phyloP scores from a whole-genome alignment of 2,797 vertebrate species.

The Steatocranus sp. region DNA sequence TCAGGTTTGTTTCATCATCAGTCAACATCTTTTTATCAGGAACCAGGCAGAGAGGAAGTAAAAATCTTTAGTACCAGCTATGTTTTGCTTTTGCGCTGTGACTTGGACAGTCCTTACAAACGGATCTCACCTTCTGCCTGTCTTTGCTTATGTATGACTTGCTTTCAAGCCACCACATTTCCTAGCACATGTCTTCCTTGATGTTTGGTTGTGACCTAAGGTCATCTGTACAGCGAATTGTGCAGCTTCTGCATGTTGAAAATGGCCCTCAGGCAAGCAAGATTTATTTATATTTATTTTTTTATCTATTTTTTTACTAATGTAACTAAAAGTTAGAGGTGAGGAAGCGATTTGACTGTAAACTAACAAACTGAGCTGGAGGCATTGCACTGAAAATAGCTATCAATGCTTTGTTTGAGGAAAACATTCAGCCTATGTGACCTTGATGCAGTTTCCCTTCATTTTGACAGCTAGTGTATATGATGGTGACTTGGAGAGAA shows the following conservation, averaged over 20 bases:
- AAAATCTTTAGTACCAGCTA: not conserved
- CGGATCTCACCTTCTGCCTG: not conserved
- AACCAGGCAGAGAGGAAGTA: not conserved
- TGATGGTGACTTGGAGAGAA: not conserved
- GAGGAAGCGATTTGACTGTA: not conserved
- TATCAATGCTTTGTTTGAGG: not conserved
- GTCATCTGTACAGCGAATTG: not conserved
- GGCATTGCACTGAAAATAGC: not conserved
- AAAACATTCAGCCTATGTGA: not conserved
- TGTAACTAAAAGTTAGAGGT: not conserved
- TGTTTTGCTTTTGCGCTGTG: not conserved
- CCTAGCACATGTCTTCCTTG: not conserved
- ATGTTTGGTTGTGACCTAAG: not conserved
- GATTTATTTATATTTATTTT: not conserved
- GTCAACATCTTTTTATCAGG: not conserved
- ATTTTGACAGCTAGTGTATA: not conserved
- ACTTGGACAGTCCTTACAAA: not conserved
- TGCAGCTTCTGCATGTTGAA: not conserved
- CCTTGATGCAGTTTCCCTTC: not conserved
- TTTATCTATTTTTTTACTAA: not conserved
- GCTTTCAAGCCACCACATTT: not conserved
- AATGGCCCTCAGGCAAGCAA: not conserved
- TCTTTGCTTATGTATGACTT: not conserved
- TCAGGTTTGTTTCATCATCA: not conserved
- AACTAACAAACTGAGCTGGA: not conserved